Conservation (phyloP, 2,797 vertebrate species). For the Coregonus ussuriensis region DNA sequence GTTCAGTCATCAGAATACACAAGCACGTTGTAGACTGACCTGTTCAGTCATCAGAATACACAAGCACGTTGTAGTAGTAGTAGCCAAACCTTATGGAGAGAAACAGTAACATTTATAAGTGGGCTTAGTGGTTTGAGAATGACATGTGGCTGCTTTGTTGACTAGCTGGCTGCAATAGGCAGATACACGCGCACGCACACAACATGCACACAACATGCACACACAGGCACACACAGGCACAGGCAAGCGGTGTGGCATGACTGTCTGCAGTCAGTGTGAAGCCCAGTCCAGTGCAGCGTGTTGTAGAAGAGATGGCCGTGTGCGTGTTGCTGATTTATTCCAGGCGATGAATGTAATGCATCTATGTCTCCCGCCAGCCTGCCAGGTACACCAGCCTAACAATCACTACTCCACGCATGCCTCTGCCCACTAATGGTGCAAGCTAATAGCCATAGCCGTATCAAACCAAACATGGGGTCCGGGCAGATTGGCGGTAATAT, state of each 20-base stretch:
- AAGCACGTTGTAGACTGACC: neutral
- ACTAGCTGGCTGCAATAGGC: neutral
- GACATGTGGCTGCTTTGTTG: constrained; percentile 2
- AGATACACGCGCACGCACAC: neutral
- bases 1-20: no score
- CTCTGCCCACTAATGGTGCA: constrained; percentile 3
- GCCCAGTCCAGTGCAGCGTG: neutral
- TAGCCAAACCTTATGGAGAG: neutral
- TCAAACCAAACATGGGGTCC: constrained; percentile 10
- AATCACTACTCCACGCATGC: constrained; percentile 11
- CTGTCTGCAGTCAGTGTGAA: neutral
- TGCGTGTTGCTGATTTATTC: constrained; percentile 13
- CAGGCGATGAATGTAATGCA: constrained; percentile 9
- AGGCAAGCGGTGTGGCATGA: neutral
- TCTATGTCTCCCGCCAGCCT: neutral
- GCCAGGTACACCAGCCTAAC: constrained; percentile 4
- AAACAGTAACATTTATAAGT: neutral
- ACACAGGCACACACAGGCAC: no score
- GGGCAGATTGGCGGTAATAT: neutral
- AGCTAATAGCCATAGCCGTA: constrained; percentile 2
- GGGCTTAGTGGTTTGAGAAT: constrained; percentile 6
- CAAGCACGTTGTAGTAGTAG: neutral
- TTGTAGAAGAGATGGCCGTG: neutral
- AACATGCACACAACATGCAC: neutral
- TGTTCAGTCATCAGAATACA: neutral